A percentile compares a stretch with the other conserved stretches of the same genome.
phyloP scores from a whole-genome alignment of 2,113 vertebrate genomes.

The Takifugu flavidus region DNA sequence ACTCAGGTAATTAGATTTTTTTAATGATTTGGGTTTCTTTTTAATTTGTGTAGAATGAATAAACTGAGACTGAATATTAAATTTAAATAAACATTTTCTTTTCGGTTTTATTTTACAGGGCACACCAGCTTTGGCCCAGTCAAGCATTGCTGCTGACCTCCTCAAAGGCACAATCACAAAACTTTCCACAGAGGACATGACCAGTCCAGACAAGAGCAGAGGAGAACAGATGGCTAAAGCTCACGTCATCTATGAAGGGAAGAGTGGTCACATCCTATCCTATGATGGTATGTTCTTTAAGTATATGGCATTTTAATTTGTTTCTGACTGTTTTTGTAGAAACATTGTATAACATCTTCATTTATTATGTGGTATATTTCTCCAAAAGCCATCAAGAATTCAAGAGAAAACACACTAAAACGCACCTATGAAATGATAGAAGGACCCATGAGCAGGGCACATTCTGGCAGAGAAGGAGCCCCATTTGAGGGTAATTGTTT shows the following conservation, averaged over 20 bases:
- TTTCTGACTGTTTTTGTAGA: not conserved
- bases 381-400: constrained; percentile 88
- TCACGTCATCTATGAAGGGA: constrained; percentile 96
- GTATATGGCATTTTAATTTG: not conserved
- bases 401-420: constrained; percentile 92
- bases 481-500: constrained; percentile 84
- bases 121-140: constrained; percentile 87
- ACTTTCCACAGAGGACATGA: constrained; percentile 84
- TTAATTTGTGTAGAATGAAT: not conserved
- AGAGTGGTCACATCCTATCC: constrained; percentile 92
- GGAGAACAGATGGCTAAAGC: constrained; percentile 87
- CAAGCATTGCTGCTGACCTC: constrained; percentile 86
- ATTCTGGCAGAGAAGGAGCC: constrained; percentile 83
- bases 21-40: not conserved
- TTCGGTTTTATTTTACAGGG: constrained; percentile 72
- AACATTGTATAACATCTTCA: not conserved
- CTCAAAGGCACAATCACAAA: constrained; percentile 89
- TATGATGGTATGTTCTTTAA: constrained; percentile 83
- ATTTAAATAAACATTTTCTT: not conserved
- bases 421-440: constrained; percentile 93
- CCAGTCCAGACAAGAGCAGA: constrained; percentile 84
- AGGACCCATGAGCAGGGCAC: constrained; percentile 81
- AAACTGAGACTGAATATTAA: not conserved
- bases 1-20: constrained; percentile 82
- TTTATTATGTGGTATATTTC: constrained; percentile 6